Percentiles rank a stretch among this genome's conserved stretches.
phyloP scores from a whole-genome alignment of 2,888 invertebrate species.

The Chaetoderma sp. region DNA sequence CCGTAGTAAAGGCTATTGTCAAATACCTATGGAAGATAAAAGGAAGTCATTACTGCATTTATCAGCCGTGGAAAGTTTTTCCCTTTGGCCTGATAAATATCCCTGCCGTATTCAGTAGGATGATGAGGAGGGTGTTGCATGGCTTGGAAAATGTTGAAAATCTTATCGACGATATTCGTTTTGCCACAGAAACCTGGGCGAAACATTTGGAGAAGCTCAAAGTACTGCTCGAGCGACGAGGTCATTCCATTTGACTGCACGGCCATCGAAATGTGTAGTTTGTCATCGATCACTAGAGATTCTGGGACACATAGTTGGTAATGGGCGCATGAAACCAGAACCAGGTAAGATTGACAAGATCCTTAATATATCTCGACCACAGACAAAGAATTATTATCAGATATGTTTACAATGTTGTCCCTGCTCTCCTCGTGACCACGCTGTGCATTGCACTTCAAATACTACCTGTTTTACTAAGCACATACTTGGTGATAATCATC shows the following conservation, averaged over 20 bases:
- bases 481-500: no score
- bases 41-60: no score
- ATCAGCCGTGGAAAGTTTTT: neutral
- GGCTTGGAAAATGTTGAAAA: conserved; percentile 7
- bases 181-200: conserved; percentile 5
- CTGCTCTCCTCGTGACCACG: no score
- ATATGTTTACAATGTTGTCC: no score
- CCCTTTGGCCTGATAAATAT: conserved; percentile 12
- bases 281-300: conserved; percentile 3
- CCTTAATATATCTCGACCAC: conserved; percentile 11
- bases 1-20: no score
- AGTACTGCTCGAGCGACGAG: neutral
- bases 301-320: conserved; percentile 15
- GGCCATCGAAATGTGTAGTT: conserved; percentile 15
- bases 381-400: conserved; percentile 9
- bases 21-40: no score
- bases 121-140: conserved; percentile 18
- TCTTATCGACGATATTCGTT: no score
- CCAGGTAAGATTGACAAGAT: neutral
- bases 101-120: neutral
- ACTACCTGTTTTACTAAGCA: no score
- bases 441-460: no score
- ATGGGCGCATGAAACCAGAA: neutral
- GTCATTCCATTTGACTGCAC: neutral
- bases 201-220: conserved; percentile 4